phyloP scores from a whole-genome alignment of 2,113 vertebrate species.

The Tragelaphus buxtoni region DNA sequence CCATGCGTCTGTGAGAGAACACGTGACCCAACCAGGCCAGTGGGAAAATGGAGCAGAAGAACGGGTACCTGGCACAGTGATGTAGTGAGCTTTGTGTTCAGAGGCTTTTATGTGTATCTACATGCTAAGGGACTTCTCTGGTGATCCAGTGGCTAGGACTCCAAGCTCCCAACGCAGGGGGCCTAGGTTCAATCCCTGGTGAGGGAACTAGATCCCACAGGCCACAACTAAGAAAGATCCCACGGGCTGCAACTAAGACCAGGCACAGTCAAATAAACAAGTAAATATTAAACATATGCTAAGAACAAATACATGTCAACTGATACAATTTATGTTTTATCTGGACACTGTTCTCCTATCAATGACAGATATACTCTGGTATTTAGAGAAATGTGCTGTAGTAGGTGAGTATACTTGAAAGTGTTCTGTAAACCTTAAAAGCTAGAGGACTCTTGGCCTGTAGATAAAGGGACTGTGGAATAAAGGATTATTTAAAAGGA shows the following conservation, averaged over 20 bases:
- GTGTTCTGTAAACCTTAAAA: background rate
- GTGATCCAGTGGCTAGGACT: background rate
- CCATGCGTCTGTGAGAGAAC: background rate
- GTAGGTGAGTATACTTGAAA: background rate
- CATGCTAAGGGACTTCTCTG: background rate
- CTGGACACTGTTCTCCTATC: background rate
- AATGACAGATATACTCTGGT: background rate
- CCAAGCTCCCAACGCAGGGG: background rate
- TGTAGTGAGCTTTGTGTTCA: background rate
- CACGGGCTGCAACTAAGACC: rapidly evolving
- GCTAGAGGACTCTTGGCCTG: background rate
- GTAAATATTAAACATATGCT: background rate
- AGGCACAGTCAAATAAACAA: background rate
- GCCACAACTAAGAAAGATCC: background rate
- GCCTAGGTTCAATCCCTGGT: background rate
- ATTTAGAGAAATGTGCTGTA: background rate
- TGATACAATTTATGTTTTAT: background rate
- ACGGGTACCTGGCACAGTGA: background rate
- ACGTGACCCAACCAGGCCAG: too few relatives aligned
- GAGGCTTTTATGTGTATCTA: background rate
- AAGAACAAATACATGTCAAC: background rate
- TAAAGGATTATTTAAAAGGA: background rate
- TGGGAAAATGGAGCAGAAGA: background rate
- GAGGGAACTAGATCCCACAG: background rate
- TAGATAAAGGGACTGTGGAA: background rate